phyloP scores from a whole-genome alignment of 2,797 vertebrate genomes.

The Pangasius macronema region DNA sequence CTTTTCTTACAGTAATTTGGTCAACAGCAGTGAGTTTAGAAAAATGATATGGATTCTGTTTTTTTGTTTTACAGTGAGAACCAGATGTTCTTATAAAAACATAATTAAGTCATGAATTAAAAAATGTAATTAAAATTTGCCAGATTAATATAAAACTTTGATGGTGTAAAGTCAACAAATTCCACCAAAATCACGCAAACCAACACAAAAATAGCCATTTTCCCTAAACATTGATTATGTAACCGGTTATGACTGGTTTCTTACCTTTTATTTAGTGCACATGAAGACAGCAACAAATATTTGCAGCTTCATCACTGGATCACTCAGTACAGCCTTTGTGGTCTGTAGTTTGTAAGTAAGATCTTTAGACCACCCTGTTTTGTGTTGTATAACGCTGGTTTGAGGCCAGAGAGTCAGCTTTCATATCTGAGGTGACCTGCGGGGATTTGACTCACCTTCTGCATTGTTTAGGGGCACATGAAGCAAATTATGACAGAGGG shows the following conservation, averaged over 20 bases:
- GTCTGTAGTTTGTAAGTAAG: constrained; percentile 2
- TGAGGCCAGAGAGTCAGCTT: constrained; percentile 15
- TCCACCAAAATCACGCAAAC: background rate
- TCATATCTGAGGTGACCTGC: constrained; percentile 15
- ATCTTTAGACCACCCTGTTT: constrained; percentile 30
- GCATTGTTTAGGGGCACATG: constrained; percentile 1
- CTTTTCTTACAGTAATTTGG: background rate
- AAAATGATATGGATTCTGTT: background rate
- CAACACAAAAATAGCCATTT: background rate
- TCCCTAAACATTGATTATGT: background rate
- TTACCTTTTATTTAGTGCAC: background rate
- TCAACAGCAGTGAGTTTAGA: background rate
- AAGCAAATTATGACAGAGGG: constrained; percentile 63
- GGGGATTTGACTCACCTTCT: constrained; percentile 16
- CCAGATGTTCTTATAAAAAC: background rate
- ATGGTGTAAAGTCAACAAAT: background rate
- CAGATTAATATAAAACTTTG: background rate
- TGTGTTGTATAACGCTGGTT: constrained; percentile 23
- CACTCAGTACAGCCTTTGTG: constrained; percentile 2
- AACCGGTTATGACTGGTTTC: background rate
- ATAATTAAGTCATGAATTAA: background rate
- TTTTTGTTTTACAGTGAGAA: background rate
- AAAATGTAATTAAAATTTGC: background rate
- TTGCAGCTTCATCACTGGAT: constrained; percentile 6
- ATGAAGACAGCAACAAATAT: background rate